Conservation (phyloP, 2,888 invertebrate species). For the Tetragonisca angustula region DNA sequence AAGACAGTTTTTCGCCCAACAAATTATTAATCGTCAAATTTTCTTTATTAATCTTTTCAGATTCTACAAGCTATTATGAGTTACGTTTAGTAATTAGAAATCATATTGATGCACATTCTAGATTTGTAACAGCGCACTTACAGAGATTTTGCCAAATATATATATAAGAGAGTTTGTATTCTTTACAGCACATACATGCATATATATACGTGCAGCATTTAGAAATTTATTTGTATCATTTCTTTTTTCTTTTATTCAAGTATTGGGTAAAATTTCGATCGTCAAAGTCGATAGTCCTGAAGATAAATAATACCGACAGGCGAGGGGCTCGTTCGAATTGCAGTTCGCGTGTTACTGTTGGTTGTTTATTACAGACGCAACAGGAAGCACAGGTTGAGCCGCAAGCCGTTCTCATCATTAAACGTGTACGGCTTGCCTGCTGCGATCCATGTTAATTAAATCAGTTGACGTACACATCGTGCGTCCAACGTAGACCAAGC, state of each 20-base stretch:
- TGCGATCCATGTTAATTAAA: slow-evolving; percentile 76
- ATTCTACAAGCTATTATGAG: neutral
- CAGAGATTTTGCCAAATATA: too few species aligned
- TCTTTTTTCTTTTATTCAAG: neutral
- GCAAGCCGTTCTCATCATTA: slow-evolving; percentile 72
- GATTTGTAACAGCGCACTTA: too few species aligned
- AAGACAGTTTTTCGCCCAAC: too few species aligned
- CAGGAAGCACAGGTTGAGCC: slow-evolving; percentile 70
- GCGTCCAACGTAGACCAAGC: slow-evolving; percentile 37
- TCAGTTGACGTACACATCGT: slow-evolving; percentile 66
- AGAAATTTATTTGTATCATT: too few species aligned
- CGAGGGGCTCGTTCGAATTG: slow-evolving; percentile 26
- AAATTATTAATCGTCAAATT: too few species aligned
- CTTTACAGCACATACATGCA: too few species aligned
- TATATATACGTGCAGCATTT: too few species aligned
- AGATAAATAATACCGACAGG: slow-evolving; percentile 24
- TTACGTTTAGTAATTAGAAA: too few species aligned
- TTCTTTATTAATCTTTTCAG: neutral
- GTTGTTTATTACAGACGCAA: slow-evolving; percentile 75
- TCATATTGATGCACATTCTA: too few species aligned
- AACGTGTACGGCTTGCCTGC: slow-evolving; percentile 66
- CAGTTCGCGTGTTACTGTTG: slow-evolving; percentile 13
- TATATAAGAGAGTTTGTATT: too few species aligned
- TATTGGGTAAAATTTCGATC: neutral
- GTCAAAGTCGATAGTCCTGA: neutral